A percentile compares a stretch with the other conserved stretches of the same genome.
phyloP scores from a whole-genome alignment of 2,113 vertebrate species.

The Chauna torquata region DNA sequence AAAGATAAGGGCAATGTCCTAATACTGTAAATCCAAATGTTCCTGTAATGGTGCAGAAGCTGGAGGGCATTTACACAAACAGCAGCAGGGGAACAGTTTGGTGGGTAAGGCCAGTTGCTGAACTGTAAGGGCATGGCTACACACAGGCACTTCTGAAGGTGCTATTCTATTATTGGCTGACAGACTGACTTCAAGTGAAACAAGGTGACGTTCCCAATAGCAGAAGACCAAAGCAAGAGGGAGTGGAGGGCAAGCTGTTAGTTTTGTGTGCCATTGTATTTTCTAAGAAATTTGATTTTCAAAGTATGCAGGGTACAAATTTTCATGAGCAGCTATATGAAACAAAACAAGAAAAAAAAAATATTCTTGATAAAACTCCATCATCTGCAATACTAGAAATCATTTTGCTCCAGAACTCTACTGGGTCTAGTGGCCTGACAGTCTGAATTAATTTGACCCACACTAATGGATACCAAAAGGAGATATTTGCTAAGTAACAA shows the following conservation, averaged over 20 bases:
- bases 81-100: not conserved
- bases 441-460: constrained; percentile 25
- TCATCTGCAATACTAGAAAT: not conserved
- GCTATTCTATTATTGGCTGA: not conserved
- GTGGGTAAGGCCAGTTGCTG: not conserved
- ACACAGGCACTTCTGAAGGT: not conserved
- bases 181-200: not conserved
- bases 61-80: not conserved
- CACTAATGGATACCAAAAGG: constrained; percentile 44
- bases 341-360: not conserved
- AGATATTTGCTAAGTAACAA: constrained; percentile 49
- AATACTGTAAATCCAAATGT: not conserved
- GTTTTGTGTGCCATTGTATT: not conserved
- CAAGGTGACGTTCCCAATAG: not conserved
- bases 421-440: not conserved
- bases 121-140: not conserved
- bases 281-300: not conserved
- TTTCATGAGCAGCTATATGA: not conserved
- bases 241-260: not conserved
- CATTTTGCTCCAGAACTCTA: not conserved
- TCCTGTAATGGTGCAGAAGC: not conserved
- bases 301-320: not conserved
- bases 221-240: not conserved
- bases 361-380: not conserved
- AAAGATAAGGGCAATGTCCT: not conserved